Evolutionary conservation across 1,140 invertebrate species (phyloP), one percentile per base, ranked within the genome.

Genomic region (Procambarus clarkii): DNA sequence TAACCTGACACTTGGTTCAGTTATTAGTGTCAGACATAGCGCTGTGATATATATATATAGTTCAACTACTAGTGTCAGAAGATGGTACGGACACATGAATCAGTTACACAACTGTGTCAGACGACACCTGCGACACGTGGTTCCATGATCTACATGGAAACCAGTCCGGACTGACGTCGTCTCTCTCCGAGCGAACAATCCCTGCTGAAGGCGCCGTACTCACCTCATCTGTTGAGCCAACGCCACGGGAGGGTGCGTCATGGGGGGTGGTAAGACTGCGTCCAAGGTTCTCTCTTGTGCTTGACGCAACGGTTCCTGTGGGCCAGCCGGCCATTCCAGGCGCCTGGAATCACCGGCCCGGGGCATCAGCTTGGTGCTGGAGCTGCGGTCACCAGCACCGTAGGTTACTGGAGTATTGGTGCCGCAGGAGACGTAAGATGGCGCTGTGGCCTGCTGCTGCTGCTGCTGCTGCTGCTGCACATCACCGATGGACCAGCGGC

Each of bases 401-500:
- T 18, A 48, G 46, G 83, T 24, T 34, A 86, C 24, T 15, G 76
- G 83, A 9, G 83, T 86, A 48, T 76, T 86, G 78, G 78, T 81
- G 48, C 79, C 87, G 48, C 87, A 54, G 79, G 79, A 74, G 78
- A 83, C 79, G 18, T 81, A 18, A 18, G 86, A 80, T 3, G 78
- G 45, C 15, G 7, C 64, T 24, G 44, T n/a, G 60, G 13, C 4
- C 60, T 15, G 60, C 60, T 64, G 60, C 77, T 79, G 77, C 44
- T 90, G 88, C 24, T 54, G 54, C 54, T 34, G 48, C 34, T 64
- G 74, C 13, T 34, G 44, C n/a, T 88, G 86, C 18, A 54, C 58
- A 15, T 91, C 89, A 5, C 82, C 76, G 18, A 91, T 8, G 58
- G 89, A 91, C 89, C 89, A 91, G 18, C 89, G 81, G 15, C 89